phyloP scores from a whole-genome alignment of 2,113 vertebrate genomes.

The Urocolius indicus region DNA sequence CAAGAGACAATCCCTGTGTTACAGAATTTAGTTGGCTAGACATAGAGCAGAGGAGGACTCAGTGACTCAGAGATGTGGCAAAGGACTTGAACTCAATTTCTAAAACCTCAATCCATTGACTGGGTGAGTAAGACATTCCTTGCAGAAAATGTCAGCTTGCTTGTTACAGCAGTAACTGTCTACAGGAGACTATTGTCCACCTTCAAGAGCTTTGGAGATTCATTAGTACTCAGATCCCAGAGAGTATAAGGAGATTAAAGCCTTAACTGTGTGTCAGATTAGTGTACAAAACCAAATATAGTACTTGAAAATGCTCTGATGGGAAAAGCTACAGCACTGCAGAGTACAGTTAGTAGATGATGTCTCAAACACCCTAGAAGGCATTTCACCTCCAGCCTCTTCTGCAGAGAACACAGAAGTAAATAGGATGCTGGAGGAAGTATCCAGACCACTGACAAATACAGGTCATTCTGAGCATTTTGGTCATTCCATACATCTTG shows the following conservation, averaged over 20 bases:
- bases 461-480: rapidly evolving
- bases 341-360: background rate
- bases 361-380: background rate
- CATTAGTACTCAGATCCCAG: background rate
- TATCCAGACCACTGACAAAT: background rate
- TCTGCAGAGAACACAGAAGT: background rate
- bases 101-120: background rate
- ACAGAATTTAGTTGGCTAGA: background rate
- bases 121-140: background rate
- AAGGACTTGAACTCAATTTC: background rate
- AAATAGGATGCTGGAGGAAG: background rate
- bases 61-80: background rate
- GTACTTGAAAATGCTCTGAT: background rate
- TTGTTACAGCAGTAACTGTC: background rate
- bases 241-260: background rate
- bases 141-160: background rate
- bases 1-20: background rate
- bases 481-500: background rate
- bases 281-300: background rate
- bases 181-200: background rate
- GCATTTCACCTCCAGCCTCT: background rate
- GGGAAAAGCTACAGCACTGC: background rate
- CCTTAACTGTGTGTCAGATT: background rate
- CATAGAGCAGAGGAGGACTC: background rate
- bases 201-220: background rate